Conservation (phyloP, 2,113 vertebrate genomes). For the Podarcis muralis region DNA sequence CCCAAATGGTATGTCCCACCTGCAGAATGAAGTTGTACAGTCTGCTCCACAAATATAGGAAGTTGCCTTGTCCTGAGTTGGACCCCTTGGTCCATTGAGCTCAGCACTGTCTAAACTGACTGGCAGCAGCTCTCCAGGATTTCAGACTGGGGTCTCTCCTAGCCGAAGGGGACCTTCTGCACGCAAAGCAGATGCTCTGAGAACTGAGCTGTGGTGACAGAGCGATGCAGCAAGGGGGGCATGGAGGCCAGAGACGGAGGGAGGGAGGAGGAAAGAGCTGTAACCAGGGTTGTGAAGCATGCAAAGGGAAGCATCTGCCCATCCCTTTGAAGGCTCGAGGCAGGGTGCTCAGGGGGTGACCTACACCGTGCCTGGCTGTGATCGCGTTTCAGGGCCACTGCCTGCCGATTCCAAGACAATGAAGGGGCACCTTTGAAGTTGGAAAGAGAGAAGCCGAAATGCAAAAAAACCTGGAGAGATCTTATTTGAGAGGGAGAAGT, state of each 20-base stretch:
- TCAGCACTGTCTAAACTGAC: too few species aligned
- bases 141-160: not conserved
- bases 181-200: not conserved
- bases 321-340: slow-evolving; percentile 79
- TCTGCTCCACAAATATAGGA: too few species aligned
- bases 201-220: not conserved
- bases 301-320: slow-evolving; percentile 85
- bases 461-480: slow-evolving; percentile 58
- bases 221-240: not conserved
- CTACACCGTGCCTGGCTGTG: slow-evolving; percentile 95
- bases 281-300: slow-evolving; percentile 86
- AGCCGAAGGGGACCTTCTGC: not conserved
- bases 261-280: slow-evolving; percentile 64
- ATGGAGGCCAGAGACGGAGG: slow-evolving; percentile 23
- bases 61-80: too few species aligned
- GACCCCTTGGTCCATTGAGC: too few species aligned
- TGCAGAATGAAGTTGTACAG: too few species aligned
- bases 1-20: too few species aligned
- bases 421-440: slow-evolving; percentile 93
- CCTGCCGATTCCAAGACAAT: slow-evolving; percentile 91
- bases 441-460: slow-evolving; percentile 85
- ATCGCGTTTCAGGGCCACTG: slow-evolving; percentile 92
- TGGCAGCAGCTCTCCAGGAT: too few species aligned
- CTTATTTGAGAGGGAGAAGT: slow-evolving; percentile 10
- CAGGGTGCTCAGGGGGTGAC: slow-evolving; percentile 89